Evolutionary conservation across 1,140 invertebrate species (phyloP).

Genomic region (Heliothis virescens): DNA sequence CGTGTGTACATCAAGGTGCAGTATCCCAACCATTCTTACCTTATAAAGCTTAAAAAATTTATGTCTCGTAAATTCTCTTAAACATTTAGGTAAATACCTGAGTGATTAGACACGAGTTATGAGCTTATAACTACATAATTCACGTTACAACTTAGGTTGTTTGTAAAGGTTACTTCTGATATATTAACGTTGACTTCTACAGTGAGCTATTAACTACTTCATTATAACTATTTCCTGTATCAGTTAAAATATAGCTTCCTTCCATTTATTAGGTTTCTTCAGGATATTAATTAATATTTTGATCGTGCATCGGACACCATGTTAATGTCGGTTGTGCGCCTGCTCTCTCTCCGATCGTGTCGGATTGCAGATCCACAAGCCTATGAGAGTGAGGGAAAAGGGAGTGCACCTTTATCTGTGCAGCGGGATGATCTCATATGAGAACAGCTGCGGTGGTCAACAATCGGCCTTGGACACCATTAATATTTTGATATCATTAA

Average conservation of each 20-base stretch:
- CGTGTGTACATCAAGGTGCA: neutral
- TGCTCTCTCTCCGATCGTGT: too few relatives aligned
- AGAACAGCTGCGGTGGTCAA: too few relatives aligned
- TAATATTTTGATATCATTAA: too few relatives aligned
- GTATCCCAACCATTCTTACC: neutral
- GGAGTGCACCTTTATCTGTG: too few relatives aligned
- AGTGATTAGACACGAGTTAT: slow-evolving; percentile 39
- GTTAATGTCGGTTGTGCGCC: too few relatives aligned
- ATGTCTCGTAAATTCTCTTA: slow-evolving; percentile 16
- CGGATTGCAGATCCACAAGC: too few relatives aligned
- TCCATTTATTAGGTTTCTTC: neutral
- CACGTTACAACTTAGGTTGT: slow-evolving; percentile 8
- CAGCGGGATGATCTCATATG: too few relatives aligned
- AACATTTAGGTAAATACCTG: slow-evolving; percentile 41
- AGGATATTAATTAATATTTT: neutral
- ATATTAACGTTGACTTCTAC: neutral
- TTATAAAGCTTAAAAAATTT: slow-evolving; percentile 11
- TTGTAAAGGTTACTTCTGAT: slow-evolving; percentile 37
- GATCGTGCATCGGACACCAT: neutral
- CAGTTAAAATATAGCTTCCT: slow-evolving; percentile 3
- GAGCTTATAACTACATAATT: slow-evolving; percentile 35
- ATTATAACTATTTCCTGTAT: slow-evolving; percentile 4
- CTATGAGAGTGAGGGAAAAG: too few relatives aligned
- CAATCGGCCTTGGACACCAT: too few relatives aligned
- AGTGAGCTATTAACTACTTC: neutral